Evolutionary conservation across 1,140 invertebrate genomes (phyloP).

Genomic region (Penaeus japonicus): DNA sequence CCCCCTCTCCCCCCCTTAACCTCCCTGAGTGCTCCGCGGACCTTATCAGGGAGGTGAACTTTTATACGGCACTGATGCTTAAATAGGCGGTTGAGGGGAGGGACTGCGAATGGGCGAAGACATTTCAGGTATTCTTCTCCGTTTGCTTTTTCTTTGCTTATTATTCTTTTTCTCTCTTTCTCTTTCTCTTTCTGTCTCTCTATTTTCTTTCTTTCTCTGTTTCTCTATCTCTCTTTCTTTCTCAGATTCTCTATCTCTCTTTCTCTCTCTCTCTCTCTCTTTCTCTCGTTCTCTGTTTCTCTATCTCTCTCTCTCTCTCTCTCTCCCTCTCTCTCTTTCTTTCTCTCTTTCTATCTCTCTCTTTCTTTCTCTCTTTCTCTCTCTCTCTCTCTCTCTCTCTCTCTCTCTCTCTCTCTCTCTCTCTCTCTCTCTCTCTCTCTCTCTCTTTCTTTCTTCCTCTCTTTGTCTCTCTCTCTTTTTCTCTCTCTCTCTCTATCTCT

Average conservation of each 20-base stretch:
- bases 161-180: neutral
- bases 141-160: neutral
- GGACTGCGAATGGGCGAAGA: no score
- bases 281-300: neutral
- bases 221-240: neutral
- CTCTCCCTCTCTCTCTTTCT: neutral
- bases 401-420: neutral
- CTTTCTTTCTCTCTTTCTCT: neutral
- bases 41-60: no score
- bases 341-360: neutral
- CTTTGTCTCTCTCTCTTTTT: neutral
- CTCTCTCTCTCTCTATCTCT: no score
- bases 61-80: no score
- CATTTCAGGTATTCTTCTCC: no score
- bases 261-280: neutral
- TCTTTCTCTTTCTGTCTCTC: neutral
- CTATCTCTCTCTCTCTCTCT: neutral
- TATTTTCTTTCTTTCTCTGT: neutral
- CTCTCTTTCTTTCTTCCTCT: neutral
- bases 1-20: no score
- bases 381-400: no score
- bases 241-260: no score
- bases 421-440: neutral
- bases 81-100: no score
- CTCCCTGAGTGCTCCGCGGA: no score